Base-by-base conservation (phyloP, 2,113 vertebrate species). In the Ivindomyrus marchei region DNA sequence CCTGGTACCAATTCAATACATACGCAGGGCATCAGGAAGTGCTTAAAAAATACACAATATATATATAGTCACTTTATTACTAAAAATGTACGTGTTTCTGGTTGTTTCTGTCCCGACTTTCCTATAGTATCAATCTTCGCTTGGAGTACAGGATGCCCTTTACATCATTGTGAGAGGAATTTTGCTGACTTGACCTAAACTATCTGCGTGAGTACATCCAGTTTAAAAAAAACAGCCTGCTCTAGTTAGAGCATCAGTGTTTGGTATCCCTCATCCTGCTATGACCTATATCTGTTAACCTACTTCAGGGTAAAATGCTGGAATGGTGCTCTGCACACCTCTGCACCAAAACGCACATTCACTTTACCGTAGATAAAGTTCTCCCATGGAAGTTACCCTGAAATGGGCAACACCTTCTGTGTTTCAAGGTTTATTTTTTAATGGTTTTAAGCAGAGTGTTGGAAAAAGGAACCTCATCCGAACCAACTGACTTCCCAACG, bases 281-380 rank as follows among this genome's bases (percentile, higher is more conserved):
- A 52, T 95, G 94, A 94, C 95, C 95, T 93, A 95, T 92, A 95
- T 95, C 94, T 94, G 92, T 58, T 93, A 94, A 94, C 93, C 95
- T 91, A 95, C 90, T 95, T 96, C 87, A 89, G 91, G 66, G 88
- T 17, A 62, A 50, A 88, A 21, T 84, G 89, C 89, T 15, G 66
- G 62, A 31, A 77, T 49, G 39, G 80, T 84, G 49, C 10, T 77
- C 70, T 77, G 70, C 49, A n/a, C 24, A 58, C 27, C 21, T 62
- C 80, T 46, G 52, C 80, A 85, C 39, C 19, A n/a, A 62, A 47
- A 85, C 46, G 39, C 87, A 88, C 9, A 6, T 45, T 62, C 11
- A 85, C 19, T n/a, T 46, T 9, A 31, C 49, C 15, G n/a, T 86
- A 50, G 21, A 87, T 87, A 87, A 36, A 53, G 13, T 13, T 49